Base-by-base conservation (phyloP, 2,888 invertebrate genomes). In the Antheraea assamensis region DNA sequence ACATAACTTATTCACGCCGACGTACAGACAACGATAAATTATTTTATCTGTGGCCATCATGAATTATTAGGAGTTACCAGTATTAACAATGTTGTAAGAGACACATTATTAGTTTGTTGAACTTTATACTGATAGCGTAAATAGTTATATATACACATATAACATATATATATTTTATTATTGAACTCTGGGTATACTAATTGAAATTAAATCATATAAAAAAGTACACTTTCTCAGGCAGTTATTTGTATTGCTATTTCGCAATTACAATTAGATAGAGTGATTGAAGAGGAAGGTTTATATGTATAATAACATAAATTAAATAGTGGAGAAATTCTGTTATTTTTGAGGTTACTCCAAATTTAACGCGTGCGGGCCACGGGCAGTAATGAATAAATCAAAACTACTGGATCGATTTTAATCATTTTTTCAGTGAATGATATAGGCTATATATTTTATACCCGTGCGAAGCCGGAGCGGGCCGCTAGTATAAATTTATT, bases 1-100 rank as follows among this genome's bases (percentile, higher is more conserved):
- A 77, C 71, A 76, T 79, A 75, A 79, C 74, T 80, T 79, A 79
- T 64, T 76, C 24, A 73, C 75, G 76, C 77, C 75, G 78, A 64
- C 30, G 17, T 30, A 64, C 35, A 68, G 68, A 68, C 35, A 21
- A 68, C 68, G n/a, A 68, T 68, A 68, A 68, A 68, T 68, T 68
- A 68, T 68, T 35, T 68, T 68, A 68, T 68, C 19, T 21, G 21
- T 68, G 13, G 21, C 68, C 35, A 68, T 68, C 31, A 35, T 35
- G 35, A 68, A 68, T 68, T 68, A 35, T 68, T 68, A 68, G 68
- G 35, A 35, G 5, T 68, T 10, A 8, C 19, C 35, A 68, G 35
- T 68, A 68, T 68, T 21, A 35, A 68, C 35, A 68, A 21, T 68
- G 35, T 35, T 35, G 35, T 35, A 35, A 31, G 17, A 64, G 27